Evolutionary conservation across 2,113 vertebrate species (phyloP), one percentile per base, ranked within the genome.

Genomic region (mouse (Mus musculus)): DNA sequence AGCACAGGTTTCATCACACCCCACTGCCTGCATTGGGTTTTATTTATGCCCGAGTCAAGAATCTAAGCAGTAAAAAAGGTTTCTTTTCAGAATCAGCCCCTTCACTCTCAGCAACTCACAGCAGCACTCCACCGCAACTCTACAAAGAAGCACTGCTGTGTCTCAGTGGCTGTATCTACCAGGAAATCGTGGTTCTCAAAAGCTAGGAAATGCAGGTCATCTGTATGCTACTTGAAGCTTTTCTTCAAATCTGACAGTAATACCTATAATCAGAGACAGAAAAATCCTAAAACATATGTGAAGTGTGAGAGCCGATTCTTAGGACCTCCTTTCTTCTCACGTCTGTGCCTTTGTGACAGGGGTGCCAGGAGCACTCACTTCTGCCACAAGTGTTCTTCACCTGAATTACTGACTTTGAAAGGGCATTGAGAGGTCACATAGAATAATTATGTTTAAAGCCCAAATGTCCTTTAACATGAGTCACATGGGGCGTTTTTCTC

Each of bases 341-440:
- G 69, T 36, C 59, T 61, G 3, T 2, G 30, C 88, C 33, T 8
- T 3, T 9, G 16, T 16, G 1, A 13, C 1, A 0, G 26, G 14
- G 14, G 1, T 2, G 6, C 6, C 16, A 9, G 61, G 67, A 20
- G 49, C 6, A 36, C 75, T 26, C 52, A 0, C 5, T 6, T 46
- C 46, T 1, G 16, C 17, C 61, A 28, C 85, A 84, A 49, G 78
- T 7, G 39, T 26, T 36, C 33, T 42, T 54, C 4, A 76, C 80
- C 80, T 22, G 28, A 72, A 46, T 5, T 0, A 89, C 30, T 0
- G 0, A 33, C 22, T 73, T 52, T 4, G 0, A 5, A 16, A 46
- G 13, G 24, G 28, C 82, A 56, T 30, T 72, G 6, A 88, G 59
- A 2, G 16, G 14, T 28, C 90, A 85, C 72, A 72, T 16, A 81